Percentiles rank a stretch among this genome's conserved stretches.
Conservation (phyloP, 1,140 invertebrate species). For the Sitodiplosis mosellana region DNA sequence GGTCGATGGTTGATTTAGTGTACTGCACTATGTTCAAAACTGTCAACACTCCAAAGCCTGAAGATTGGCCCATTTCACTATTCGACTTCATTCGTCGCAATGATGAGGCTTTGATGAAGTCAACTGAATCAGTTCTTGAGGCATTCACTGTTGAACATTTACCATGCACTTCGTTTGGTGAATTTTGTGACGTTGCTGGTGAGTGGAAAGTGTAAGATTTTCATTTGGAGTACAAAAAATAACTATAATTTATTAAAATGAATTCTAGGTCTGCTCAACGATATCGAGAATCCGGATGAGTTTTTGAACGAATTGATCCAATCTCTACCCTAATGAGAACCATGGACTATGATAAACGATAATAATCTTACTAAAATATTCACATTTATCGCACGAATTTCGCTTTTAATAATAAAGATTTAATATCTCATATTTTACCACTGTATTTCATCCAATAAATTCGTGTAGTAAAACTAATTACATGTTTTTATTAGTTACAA, state of each 20-base stretch:
- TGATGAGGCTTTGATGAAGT: slow-evolving; percentile 75
- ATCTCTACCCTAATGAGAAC: slow-evolving; percentile 10
- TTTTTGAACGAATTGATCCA: slow-evolving; percentile 20
- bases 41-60: slow-evolving; percentile 49
- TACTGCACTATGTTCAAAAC: slow-evolving; percentile 50
- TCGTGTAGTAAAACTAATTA: too few species aligned
- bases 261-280: slow-evolving; percentile 15
- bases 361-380: too few species aligned
- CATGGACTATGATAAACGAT: too few species aligned
- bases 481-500: too few species aligned
- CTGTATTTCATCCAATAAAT: too few species aligned
- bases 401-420: too few species aligned
- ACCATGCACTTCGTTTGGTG: slow-evolving; percentile 70
- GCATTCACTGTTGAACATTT: slow-evolving; percentile 77
- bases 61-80: slow-evolving; percentile 71
- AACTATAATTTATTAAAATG: background rate
- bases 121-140: slow-evolving; percentile 62
- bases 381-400: too few species aligned
- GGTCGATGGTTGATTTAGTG: slow-evolving; percentile 57
- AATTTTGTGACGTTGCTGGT: slow-evolving; percentile 79
- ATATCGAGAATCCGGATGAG: slow-evolving; percentile 20
- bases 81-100: slow-evolving; percentile 89
- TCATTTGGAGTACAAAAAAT: background rate
- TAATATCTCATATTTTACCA: too few species aligned
- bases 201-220: slow-evolving; percentile 5